These are phyloP conservation scores for Amphipyra tragopoginis DNA, from an alignment of 2,888 invertebrate species.

Conservation along the genomic window DNA sequence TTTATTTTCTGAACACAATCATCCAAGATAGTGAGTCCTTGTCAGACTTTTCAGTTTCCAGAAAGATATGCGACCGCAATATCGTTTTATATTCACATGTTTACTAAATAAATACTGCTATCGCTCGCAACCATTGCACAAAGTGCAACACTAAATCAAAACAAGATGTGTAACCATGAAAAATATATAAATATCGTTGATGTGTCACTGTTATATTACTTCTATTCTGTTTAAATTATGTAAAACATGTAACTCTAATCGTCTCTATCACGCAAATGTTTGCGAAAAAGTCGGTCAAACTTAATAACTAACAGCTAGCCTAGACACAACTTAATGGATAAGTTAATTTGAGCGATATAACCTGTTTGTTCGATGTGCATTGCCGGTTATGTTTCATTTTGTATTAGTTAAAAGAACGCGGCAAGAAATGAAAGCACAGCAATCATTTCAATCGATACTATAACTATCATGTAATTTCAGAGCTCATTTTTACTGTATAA, in stretches of 20 bases:
- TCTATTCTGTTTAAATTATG: conserved; percentile 17
- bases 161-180: conserved; percentile 11
- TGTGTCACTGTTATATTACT: conserved; percentile 4
- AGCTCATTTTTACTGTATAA: too few species aligned
- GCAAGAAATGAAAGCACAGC: neutral
- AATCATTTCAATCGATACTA: neutral
- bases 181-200: conserved; percentile 12
- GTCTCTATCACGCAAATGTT: conserved; percentile 17
- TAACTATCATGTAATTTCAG: too few species aligned
- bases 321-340: neutral
- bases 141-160: too few species aligned
- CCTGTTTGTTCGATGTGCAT: neutral
- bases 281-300: conserved; percentile 9
- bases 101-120: too few species aligned
- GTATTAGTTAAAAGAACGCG: neutral
- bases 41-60: too few species aligned
- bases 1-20: too few species aligned
- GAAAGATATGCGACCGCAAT: too few species aligned
- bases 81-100: too few species aligned
- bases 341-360: neutral
- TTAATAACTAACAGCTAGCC: neutral
- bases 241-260: conserved; percentile 24
- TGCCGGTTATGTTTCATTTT: neutral
- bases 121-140: too few species aligned
- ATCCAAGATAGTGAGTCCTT: too few species aligned